Percentiles rank a stretch among this genome's conserved stretches.
Evolutionary conservation across 2,797 vertebrate genomes (phyloP).

Genomic region (Agapornis canus): DNA sequence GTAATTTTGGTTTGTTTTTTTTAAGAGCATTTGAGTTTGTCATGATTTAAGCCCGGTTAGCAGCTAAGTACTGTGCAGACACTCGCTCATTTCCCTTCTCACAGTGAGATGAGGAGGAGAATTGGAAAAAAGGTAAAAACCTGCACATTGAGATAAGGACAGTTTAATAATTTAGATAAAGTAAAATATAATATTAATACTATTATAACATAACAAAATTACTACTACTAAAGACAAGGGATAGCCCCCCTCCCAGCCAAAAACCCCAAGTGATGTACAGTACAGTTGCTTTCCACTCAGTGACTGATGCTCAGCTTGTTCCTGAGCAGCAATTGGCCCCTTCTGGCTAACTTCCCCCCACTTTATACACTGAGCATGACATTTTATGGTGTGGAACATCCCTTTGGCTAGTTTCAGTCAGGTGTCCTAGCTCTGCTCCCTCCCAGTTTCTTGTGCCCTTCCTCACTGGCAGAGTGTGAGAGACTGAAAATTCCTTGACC

Average conservation of each 20-base stretch:
- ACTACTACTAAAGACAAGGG: background rate
- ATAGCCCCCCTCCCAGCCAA: background rate
- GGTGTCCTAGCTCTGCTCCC: background rate
- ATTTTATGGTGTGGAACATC: background rate
- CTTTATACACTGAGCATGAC: background rate
- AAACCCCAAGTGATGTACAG: background rate
- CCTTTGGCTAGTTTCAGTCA: background rate
- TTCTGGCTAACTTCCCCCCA: background rate
- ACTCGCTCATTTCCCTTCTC: background rate
- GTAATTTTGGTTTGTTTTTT: background rate
- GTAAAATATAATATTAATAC: background rate
- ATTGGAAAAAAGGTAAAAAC: background rate
- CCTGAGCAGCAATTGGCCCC: background rate
- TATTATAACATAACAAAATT: background rate
- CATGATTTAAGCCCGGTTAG: background rate
- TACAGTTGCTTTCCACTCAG: background rate
- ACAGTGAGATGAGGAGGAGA: background rate
- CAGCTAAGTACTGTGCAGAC: background rate
- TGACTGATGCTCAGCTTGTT: background rate
- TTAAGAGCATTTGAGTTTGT: background rate
- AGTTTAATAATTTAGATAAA: background rate
- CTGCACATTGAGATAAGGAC: background rate
- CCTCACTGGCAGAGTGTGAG: background rate
- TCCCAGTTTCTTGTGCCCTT: background rate
- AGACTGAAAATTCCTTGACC: background rate